These are phyloP conservation scores for Drosophila ohnishii DNA, from an alignment of 1,140 invertebrate genomes.

Conservation along the genomic window DNA sequence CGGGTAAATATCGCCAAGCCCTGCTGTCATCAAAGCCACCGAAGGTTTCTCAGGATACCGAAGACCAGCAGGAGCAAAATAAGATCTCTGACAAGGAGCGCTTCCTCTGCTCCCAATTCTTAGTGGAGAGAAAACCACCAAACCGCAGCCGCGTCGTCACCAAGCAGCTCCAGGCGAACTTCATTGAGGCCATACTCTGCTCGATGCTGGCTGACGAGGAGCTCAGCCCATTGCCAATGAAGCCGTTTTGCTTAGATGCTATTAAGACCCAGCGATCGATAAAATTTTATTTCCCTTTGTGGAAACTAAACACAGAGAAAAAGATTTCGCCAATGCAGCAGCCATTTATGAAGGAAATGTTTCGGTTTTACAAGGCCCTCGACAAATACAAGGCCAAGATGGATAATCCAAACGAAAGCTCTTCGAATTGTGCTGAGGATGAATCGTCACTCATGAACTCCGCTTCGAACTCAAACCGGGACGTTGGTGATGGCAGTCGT, in stretches of 20 bases:
- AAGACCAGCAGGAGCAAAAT: background rate
- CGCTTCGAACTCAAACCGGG: background rate
- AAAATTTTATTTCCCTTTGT: too few species aligned
- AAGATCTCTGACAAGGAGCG: background rate
- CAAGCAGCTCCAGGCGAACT: background rate
- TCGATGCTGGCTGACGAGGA: slow-evolving; percentile 54
- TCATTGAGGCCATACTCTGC: slow-evolving; percentile 47
- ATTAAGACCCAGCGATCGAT: too few species aligned
- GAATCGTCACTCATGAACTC: too few species aligned
- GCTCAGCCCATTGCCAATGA: background rate
- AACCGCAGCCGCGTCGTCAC: background rate
- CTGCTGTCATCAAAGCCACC: background rate
- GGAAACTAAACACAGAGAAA: too few species aligned
- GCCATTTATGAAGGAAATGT: slow-evolving; percentile 11
- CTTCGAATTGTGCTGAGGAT: background rate
- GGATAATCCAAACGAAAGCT: background rate
- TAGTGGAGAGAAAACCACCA: background rate
- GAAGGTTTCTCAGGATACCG: background rate
- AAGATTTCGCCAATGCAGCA: background rate
- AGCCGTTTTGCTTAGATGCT: background rate
- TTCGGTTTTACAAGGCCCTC: slow-evolving; percentile 35
- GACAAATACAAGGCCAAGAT: slow-evolving; percentile 22
- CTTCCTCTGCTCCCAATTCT: slow-evolving; percentile 13
- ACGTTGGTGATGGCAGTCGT: background rate
- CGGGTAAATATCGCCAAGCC: background rate